A percentile compares a stretch with the other conserved stretches of the same genome.
These are phyloP conservation scores for Dasysyrphus tricinctus DNA, from an alignment of 2,888 invertebrate species.

Conservation along the genomic window DNA sequence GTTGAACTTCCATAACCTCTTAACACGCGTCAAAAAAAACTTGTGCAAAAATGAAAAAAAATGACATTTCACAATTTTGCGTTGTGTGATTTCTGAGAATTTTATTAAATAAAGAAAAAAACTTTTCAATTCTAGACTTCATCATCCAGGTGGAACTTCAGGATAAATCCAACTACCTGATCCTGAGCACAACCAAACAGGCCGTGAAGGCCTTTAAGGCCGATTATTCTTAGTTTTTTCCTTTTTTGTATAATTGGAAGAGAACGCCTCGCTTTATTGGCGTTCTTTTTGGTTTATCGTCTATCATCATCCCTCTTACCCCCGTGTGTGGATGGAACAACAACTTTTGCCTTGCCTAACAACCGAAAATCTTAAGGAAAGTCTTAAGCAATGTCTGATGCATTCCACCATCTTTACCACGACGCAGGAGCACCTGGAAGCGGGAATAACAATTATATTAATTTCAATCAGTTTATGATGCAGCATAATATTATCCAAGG, in stretches of 20 bases:
- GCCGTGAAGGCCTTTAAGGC: constrained; percentile 64
- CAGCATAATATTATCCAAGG: constrained; percentile 80
- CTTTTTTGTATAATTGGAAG: neutral
- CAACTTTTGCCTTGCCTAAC: constrained; percentile 17
- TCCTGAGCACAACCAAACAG: constrained; percentile 77
- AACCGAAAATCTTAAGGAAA: constrained; percentile 17
- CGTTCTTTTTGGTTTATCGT: constrained; percentile 9
- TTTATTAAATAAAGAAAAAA: neutral
- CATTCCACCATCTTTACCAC: constrained; percentile 56
- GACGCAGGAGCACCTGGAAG: constrained; percentile 47
- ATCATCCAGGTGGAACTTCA: constrained; percentile 76
- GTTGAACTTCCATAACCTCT: constrained; percentile 54
- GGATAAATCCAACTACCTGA: constrained; percentile 72
- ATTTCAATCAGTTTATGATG: constrained; percentile 82
- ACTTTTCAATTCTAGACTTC: constrained; percentile 69
- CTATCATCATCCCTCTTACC: neutral
- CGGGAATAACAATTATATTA: constrained; percentile 80
- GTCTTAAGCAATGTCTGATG: constrained; percentile 57
- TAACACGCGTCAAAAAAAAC: constrained; percentile 67
- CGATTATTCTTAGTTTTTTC: constrained; percentile 30
- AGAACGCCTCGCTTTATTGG: constrained; percentile 11
- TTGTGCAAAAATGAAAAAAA: constrained; percentile 25
- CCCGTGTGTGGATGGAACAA: constrained; percentile 38
- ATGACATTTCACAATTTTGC: constrained; percentile 34
- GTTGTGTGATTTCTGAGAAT: constrained; percentile 19